Evolutionary conservation across 2,888 invertebrate genomes (phyloP), one percentile per base, ranked within the genome.

Genomic region (Temnothorax ravouxi): DNA sequence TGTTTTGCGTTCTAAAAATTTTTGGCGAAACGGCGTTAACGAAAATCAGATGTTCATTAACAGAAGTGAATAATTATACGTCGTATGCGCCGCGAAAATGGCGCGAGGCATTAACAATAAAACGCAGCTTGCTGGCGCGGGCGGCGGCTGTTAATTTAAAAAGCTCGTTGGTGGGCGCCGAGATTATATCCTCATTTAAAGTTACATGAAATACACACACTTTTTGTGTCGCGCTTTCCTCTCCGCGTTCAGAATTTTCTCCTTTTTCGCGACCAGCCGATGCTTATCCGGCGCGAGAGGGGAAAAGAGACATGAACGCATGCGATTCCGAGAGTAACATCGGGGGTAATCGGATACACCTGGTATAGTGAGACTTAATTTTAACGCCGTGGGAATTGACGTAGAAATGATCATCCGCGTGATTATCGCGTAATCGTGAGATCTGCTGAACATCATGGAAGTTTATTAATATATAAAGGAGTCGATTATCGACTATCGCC

Each of bases 181-280:
- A 80, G 79, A 80, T 80, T 80, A 80, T 80, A 71, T 80, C 72
- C 79, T 59, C 79, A 72, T 80, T 80, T 80, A 71, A 80, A 77
- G 72, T 72, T 59, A 72, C 59, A 80, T 80, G 79, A 80, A 71
- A 80, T 80, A 80, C 47, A 47, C 72, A 72, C 47, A 59, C 38
- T 67, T 59, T 77, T 79, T 69, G 59, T 21, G 52, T 29, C 38
- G 66, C 76, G 38, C 21, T 77, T 29, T 52, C 15, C 54, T 77
- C 52, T 34, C 66, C 34, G 67, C 62, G 44, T 13, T 59, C 47
- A 61, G 64, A 66, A 84, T 76, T 83, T 67, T 47, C 38, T 72
- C 47, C 38, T 71, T 21, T 72, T 44, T 72, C 71, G 21, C 34
- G 15, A 29, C 41, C 41, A 34, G 21, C 54, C 44, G 79, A 80